Conservation (phyloP, 37 sponge, comb jelly and placozoan species). For the Crambe crambe region DNA sequence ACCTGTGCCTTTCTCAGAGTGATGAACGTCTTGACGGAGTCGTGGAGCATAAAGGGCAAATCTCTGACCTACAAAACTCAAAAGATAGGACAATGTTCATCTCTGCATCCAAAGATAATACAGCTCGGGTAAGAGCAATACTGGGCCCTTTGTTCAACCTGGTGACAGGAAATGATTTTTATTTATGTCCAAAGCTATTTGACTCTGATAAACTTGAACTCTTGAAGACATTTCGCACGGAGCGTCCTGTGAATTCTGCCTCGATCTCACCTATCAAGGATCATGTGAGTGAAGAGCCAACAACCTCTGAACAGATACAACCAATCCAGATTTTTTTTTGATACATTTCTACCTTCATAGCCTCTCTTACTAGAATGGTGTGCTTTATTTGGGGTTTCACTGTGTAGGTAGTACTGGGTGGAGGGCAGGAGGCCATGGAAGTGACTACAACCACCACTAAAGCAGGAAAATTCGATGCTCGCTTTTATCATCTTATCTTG, state of each 20-base stretch:
- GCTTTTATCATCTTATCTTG: conserved; percentile 95
- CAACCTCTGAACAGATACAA: too few species aligned
- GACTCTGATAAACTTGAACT: conserved; percentile 81
- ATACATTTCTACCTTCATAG: not conserved
- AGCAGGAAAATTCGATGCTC: conserved; percentile 96
- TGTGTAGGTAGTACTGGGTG: conserved; percentile 94
- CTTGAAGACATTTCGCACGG: conserved; percentile 90
- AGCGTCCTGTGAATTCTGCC: conserved; percentile 97
- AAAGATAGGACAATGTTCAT: conserved; percentile 79
- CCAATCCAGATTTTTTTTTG: too few species aligned
- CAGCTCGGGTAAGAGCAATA: conserved; percentile 82
- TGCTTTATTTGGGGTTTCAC: too few species aligned
- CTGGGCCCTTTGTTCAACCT: not conserved
- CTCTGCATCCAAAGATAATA: conserved; percentile 89
- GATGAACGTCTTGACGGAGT: conserved; percentile 11
- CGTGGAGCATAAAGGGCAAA: conserved; percentile 43
- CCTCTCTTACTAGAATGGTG: not conserved
- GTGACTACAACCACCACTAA: conserved; percentile 93
- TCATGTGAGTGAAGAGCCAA: conserved; percentile 81
- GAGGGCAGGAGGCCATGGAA: conserved; percentile 98
- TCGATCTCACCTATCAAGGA: conserved; percentile 89
- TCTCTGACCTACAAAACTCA: conserved; percentile 75
- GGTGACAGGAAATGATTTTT: too few species aligned
- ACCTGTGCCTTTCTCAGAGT: not conserved
- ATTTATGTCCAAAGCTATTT: conserved; percentile 62